Evolutionary conservation across 2,797 vertebrate species (phyloP).

Genomic region (Tapirus indicus): DNA sequence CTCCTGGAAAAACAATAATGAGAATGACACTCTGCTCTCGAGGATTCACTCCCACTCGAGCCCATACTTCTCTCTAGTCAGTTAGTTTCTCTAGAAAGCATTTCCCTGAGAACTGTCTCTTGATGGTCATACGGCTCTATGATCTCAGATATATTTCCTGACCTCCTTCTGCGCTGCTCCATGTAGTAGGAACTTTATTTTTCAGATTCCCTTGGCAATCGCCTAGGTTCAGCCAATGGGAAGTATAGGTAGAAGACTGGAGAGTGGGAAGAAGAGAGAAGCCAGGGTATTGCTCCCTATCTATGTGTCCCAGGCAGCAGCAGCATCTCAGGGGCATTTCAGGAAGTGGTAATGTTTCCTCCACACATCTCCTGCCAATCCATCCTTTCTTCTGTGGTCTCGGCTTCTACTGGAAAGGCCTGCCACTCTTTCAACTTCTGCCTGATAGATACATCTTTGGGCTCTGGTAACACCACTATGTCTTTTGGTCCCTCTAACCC

Average conservation of each 20-base stretch:
- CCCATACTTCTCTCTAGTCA: neutral
- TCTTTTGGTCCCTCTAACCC: neutral
- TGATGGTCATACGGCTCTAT: neutral
- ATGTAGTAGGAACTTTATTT: neutral
- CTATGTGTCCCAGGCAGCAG: neutral
- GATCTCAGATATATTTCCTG: neutral
- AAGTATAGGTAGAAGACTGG: neutral
- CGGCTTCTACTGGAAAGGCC: neutral
- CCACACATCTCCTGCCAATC: neutral
- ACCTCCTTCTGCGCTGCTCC: neutral
- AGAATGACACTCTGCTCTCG: neutral
- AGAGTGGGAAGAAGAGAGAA: neutral
- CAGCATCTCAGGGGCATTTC: neutral
- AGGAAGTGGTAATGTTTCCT: neutral
- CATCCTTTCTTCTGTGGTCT: neutral
- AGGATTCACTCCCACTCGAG: neutral
- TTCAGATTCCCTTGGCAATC: neutral
- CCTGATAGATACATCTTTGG: neutral
- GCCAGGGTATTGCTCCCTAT: neutral
- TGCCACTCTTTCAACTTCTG: neutral
- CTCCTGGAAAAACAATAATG: neutral
- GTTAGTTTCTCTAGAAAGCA: neutral
- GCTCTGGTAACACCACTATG: neutral
- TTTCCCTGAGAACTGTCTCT: neutral
- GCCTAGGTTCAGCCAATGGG: neutral